Conservation (phyloP, 2,797 vertebrate species). For the Enteromius trimaculatus region DNA sequence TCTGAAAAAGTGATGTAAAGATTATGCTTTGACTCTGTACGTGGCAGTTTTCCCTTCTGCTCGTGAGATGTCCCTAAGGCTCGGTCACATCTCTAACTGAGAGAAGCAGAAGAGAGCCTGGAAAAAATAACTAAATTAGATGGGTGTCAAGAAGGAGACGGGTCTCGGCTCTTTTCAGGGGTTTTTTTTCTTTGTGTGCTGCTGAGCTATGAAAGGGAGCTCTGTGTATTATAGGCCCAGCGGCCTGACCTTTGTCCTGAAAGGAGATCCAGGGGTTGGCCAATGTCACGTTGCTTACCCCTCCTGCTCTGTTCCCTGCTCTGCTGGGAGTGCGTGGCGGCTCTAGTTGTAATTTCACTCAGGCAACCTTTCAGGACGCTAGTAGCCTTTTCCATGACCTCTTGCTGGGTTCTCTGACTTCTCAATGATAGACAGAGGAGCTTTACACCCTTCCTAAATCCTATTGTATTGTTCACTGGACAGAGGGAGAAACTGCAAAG, state of each 20-base stretch:
- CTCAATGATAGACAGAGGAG: conserved; percentile 36
- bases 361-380: conserved; percentile 39
- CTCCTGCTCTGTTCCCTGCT: conserved; percentile 7
- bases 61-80: background rate
- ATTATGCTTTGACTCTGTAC: background rate
- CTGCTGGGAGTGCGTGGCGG: background rate
- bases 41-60: background rate
- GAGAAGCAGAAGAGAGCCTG: background rate
- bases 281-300: conserved; percentile 46
- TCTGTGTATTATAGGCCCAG: conserved; percentile 48
- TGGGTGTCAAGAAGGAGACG: conserved; percentile 23
- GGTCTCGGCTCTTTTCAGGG: conserved; percentile 39
- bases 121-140: conserved; percentile 34
- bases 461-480: conserved; percentile 35
- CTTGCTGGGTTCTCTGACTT: conserved; percentile 53
- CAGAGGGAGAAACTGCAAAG: background rate
- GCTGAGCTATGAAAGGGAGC: conserved; percentile 48
- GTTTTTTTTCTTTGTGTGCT: conserved; percentile 28
- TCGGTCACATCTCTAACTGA: conserved; percentile 28
- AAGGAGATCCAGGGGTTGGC: conserved; percentile 55
- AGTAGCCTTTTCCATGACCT: conserved; percentile 60
- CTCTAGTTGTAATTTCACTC: conserved; percentile 49
- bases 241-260: conserved; percentile 56
- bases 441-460: conserved; percentile 35
- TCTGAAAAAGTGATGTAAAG: background rate